Conservation (phyloP, 2,113 vertebrate genomes). For the Panurus biarmicus region DNA sequence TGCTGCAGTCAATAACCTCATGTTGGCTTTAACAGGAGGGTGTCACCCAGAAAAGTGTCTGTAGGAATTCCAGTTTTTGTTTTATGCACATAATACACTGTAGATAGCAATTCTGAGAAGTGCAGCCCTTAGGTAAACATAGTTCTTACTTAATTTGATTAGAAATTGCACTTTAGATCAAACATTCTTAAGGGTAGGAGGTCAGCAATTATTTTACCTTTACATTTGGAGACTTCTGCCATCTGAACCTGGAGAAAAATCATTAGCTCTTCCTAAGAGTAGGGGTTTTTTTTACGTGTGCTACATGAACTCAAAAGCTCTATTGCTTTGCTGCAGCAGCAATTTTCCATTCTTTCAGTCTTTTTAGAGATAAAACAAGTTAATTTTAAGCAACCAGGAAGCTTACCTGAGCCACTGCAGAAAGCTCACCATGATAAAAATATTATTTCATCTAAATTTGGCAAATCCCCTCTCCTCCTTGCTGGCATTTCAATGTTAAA, state of each 20-base stretch:
- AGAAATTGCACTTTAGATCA: neutral
- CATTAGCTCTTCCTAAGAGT: neutral
- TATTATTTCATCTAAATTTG: neutral
- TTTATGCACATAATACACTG: neutral
- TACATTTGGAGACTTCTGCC: neutral
- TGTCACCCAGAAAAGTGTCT: neutral
- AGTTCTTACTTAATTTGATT: neutral
- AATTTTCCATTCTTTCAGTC: neutral
- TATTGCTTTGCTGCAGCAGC: neutral
- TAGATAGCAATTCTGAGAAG: neutral
- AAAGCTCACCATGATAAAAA: neutral
- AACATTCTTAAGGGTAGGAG: neutral
- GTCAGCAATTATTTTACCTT: neutral
- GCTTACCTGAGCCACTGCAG: neutral
- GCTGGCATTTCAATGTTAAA: neutral
- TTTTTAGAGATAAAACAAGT: neutral
- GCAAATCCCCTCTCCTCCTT: neutral
- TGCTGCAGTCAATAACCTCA: neutral
- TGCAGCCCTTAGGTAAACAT: neutral
- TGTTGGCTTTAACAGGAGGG: neutral
- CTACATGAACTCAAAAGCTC: neutral
- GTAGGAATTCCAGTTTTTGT: neutral
- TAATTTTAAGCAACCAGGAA: neutral
- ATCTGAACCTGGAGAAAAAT: neutral
- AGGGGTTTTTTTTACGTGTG: neutral